A percentile compares a stretch with the other conserved stretches of the same genome.
Conservation (phyloP, 2,797 vertebrate species). For the Pteronotus mesoamericanus region DNA sequence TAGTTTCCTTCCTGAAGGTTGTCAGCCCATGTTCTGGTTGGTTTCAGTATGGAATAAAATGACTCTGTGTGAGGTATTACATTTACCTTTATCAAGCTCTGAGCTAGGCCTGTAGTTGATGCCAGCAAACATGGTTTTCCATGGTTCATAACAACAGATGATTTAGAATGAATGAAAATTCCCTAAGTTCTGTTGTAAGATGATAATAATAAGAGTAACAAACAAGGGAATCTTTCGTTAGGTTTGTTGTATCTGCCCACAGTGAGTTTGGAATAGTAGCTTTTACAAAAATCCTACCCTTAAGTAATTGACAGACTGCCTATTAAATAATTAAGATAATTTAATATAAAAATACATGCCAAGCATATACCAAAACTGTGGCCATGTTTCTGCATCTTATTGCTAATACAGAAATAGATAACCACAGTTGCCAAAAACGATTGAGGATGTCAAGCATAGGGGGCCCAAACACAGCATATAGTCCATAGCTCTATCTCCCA, state of each 20-base stretch:
- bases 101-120: neutral
- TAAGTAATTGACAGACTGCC: neutral
- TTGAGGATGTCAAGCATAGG: neutral
- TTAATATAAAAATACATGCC: neutral
- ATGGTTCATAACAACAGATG: conserved; percentile 55
- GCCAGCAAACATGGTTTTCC: conserved; percentile 36
- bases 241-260: neutral
- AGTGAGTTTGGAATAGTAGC: neutral
- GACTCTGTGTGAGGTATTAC: neutral
- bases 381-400: conserved; percentile 5
- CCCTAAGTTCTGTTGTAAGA: conserved; percentile 18
- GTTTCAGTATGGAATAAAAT: neutral
- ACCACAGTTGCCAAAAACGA: conserved; percentile 29
- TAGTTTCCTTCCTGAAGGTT: neutral
- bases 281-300: neutral
- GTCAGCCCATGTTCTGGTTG: neutral
- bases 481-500: neutral
- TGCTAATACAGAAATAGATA: conserved; percentile 47
- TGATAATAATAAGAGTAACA: conserved; percentile 23
- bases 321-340: neutral
- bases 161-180: conserved; percentile 51
- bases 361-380: neutral
- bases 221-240: conserved; percentile 49
- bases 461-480: neutral
- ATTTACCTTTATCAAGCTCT: conserved; percentile 22